phyloP scores from a whole-genome alignment of 92 coral and sea anemone species.

The Montipora capitata region DNA sequence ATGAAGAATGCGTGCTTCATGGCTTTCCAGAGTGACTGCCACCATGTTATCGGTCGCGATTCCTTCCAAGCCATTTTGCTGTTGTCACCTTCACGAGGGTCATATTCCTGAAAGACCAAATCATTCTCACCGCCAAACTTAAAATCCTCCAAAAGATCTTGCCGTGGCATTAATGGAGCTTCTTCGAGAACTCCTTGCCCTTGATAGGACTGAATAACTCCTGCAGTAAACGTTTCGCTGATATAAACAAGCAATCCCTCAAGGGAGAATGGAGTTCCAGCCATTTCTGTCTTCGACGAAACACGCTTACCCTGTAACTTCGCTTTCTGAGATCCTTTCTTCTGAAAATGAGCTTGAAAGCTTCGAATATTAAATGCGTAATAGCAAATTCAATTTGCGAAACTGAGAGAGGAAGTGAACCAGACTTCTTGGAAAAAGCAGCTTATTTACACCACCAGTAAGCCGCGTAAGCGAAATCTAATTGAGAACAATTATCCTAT shows the following conservation, averaged over 20 bases:
- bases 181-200: constrained; percentile 2
- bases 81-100: constrained; percentile 33
- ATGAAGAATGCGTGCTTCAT: constrained; percentile 7
- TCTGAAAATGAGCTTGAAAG: neutral
- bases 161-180: neutral
- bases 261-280: constrained; percentile 8
- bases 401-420: too few species aligned
- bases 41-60: constrained; percentile 43
- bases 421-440: too few species aligned
- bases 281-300: neutral
- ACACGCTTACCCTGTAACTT: too few species aligned
- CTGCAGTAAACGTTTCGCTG: constrained; percentile 9
- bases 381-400: too few species aligned
- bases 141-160: constrained; percentile 36
- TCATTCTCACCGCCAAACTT: constrained; percentile 49
- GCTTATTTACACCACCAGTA: too few species aligned
- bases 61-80: constrained; percentile 81
- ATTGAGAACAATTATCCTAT: too few species aligned
- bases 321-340: neutral
- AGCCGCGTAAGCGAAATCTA: too few species aligned
- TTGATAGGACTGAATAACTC: constrained; percentile 21
- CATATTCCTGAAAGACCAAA: constrained; percentile 76
- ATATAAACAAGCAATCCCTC: constrained; percentile 5
- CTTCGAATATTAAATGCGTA: too few species aligned
- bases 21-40: neutral